Percentiles rank a stretch among this genome's conserved stretches.
Evolutionary conservation across 2,888 invertebrate genomes (phyloP).

Genomic region (Conchocele bisecta): DNA sequence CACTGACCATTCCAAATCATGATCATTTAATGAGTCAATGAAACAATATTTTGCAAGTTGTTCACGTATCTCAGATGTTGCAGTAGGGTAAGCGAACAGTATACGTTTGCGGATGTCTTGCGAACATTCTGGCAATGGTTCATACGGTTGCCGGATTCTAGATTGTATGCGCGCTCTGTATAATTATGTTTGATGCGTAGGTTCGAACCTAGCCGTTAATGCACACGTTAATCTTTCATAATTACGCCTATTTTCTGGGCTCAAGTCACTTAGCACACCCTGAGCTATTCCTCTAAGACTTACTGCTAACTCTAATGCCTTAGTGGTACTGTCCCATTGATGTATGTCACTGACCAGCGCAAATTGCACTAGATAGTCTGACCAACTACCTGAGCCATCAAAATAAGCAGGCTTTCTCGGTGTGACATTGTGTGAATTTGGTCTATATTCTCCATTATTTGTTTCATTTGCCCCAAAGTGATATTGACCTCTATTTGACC

Average conservation of each 20-base stretch:
- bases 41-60: background rate
- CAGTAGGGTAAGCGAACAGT: background rate
- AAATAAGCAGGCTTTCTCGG: background rate
- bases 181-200: background rate
- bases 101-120: background rate
- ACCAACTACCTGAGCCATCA: background rate
- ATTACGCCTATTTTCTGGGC: background rate
- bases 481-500: no score
- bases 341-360: background rate
- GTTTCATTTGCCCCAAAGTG: no score
- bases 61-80: background rate
- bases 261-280: background rate
- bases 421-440: no score
- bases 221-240: background rate
- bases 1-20: background rate
- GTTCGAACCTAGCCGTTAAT: background rate
- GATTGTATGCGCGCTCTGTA: background rate
- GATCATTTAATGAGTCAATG: constrained; percentile 6
- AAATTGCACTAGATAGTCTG: background rate
- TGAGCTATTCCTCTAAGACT: background rate
- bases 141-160: background rate
- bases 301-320: background rate
- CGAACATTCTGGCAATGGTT: background rate
- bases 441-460: no score
- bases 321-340: background rate